Base-by-base conservation (phyloP, 2,888 invertebrate species). In the Andrena trimmerana region DNA sequence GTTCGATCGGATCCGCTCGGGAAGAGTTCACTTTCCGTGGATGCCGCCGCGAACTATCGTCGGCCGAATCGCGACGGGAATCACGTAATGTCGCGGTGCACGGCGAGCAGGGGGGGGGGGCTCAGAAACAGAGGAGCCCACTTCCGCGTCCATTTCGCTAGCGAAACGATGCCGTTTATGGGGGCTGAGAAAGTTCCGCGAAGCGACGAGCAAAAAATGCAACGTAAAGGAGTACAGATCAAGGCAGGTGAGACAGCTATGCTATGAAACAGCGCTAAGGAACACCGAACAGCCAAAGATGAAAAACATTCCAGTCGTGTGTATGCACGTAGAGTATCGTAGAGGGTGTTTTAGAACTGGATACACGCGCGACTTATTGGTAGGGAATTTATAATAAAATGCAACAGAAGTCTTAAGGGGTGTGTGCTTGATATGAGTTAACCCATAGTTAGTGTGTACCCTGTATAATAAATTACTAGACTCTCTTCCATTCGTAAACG, bases 181-280 rank as follows among this genome's bases (percentile, higher is more conserved):
- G 13, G 0, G 5, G 24, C 7, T 20, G 76, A 42, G 36, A 59
- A 60, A 54, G 52, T 54, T 63, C 20, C 63, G 6, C 5, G 67
- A 85, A 69, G 77, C 84, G 75, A 36, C 57, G 79, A 70, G 54
- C 29, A 65, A 52, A 78, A 78, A 76, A 78, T 66, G 63, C 59
- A 86, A 85, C 72, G 74, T 65, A 84, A 79, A 82, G 67, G 68
- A 81, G 81, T 48, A 90, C 86, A 90, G 86, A 84, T 76, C 86
- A 89, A 89, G 90, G 85, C 90, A 86, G 89, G 86, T 88, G 90
- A 91, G 90, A 90, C 90, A 90, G 90, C 90, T 90, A 91, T 86
- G 85, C 84, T 86, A 88, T 70, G 78, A 70, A 77, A 87, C 81
- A 91, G 84, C 89, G 84, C 88, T 88, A 88, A 83, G 81, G 89